Evolutionary conservation across 2,797 vertebrate species (phyloP), one percentile per base, ranked within the genome.

Genomic region (Artibeus jamaicensis): DNA sequence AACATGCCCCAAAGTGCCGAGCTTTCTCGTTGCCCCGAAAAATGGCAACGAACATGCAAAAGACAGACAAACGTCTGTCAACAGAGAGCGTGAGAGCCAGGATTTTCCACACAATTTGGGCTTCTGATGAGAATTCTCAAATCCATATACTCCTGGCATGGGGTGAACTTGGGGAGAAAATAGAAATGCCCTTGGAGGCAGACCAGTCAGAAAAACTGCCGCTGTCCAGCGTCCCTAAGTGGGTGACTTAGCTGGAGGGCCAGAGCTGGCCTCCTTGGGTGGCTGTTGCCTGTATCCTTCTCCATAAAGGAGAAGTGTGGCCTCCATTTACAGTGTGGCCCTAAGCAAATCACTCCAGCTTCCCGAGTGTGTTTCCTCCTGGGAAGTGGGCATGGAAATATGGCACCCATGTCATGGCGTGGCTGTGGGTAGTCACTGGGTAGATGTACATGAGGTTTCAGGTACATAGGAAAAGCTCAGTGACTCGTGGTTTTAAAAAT

Each of bases 381-480:
- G n/a, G n/a, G 67, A 78, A 65, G 37, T 0, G 0, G 9, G 77
- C 3, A 14, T 71, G 11, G 6, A 37, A 6, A 34, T 9, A 7
- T 0, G 15, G 7, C 48, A 15, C 4, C 53, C 10, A 4, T 26
- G 4, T 53, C n/a, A 2, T 1, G 2, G 15, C 3, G 0, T 29
- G 46, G 19, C 18, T 11, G 0, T 21, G 24, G 46, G 81, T 12
- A 37, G 3, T 11, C 11, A 34, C 4, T 0, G 6, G 15, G 1
- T 37, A 10, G 14, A 29, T 2, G 1, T 4, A 19, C 22, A 0
- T 39, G 68, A 65, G 46, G 24, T 26, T 14, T 21, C 14, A 11
- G 62, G 44, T 6, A 14, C 44, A 2, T 2, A 11, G 44, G 2
- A 6, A 11, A 55, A 73, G 50, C 29, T 71, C 82, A 48, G 0